These are phyloP conservation scores for Pithys albifrons DNA, from an alignment of 2,113 vertebrate genomes.

Conservation along the genomic window DNA sequence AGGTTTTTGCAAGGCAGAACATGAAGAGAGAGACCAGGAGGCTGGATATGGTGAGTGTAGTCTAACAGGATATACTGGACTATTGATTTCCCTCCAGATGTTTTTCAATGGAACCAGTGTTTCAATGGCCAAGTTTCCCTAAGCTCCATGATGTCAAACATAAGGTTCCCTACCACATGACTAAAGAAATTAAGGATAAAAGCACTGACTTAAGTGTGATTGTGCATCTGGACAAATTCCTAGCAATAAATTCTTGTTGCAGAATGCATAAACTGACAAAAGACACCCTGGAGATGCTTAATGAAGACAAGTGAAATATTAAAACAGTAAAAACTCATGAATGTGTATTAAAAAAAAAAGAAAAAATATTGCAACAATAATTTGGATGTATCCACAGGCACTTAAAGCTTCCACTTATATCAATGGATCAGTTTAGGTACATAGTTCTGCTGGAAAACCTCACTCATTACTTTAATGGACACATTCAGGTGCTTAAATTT, in stretches of 20 bases:
- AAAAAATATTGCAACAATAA: background rate
- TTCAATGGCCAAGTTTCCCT: slow-evolving; percentile 38
- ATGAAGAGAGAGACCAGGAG: slow-evolving; percentile 53
- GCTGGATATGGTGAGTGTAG: slow-evolving; percentile 14
- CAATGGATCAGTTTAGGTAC: background rate
- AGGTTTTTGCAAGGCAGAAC: slow-evolving; percentile 40
- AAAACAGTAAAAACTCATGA: background rate
- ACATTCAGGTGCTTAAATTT: background rate
- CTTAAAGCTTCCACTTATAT: background rate
- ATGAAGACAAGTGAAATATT: background rate
- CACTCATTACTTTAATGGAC: background rate
- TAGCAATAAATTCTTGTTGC: background rate
- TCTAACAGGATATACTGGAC: slow-evolving; percentile 25
- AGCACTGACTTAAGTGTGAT: slow-evolving; percentile 9
- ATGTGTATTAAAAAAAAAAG: background rate
- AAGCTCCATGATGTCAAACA: background rate
- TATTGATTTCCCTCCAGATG: slow-evolving; percentile 49
- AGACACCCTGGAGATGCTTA: background rate
- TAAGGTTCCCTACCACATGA: background rate
- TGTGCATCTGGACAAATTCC: slow-evolving; percentile 22
- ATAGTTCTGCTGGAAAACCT: background rate
- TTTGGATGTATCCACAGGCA: background rate
- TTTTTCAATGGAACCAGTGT: slow-evolving; percentile 54
- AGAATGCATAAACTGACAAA: background rate
- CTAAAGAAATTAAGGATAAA: slow-evolving; percentile 34